Conservation (phyloP, 2,113 vertebrate genomes). For the Herpetotheres cachinnans region DNA sequence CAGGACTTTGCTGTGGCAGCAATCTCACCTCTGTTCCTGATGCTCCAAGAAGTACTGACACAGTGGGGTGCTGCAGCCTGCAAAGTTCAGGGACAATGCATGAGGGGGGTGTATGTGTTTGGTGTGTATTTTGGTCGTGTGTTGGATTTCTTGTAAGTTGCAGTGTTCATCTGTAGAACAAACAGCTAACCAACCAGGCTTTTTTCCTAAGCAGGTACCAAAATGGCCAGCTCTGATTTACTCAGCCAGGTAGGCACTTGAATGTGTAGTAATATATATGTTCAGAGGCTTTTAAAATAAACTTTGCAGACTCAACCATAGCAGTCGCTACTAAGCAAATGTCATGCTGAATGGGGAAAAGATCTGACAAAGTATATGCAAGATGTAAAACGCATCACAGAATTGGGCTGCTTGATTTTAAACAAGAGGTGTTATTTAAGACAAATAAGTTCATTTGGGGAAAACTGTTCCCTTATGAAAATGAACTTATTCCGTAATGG, state of each 20-base stretch:
- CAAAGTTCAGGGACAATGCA: rapidly evolving
- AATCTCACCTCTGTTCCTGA: not conserved
- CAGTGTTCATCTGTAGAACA: not conserved
- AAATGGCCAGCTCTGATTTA: not conserved
- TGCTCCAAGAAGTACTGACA: not conserved
- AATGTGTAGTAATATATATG: not conserved
- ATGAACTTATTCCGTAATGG: not conserved
- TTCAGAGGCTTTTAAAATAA: not conserved
- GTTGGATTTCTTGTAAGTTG: not conserved
- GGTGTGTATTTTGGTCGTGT: not conserved
- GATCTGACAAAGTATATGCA: not conserved
- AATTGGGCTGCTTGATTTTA: not conserved
- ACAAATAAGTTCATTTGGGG: not conserved
- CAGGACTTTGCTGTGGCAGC: not conserved
- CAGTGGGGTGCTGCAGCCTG: not conserved
- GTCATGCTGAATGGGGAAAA: not conserved
- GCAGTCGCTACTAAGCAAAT: not conserved
- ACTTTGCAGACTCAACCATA: not conserved
- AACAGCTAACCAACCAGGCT: not conserved
- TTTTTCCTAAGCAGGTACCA: not conserved
- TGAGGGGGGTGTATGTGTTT: rapidly evolving
- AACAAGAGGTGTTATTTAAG: not conserved
- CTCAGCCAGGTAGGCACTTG: not conserved
- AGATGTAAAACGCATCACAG: not conserved
- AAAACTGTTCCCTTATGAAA: not conserved